Evolutionary conservation across 2,888 invertebrate species (phyloP).

Genomic region (Eretmocerus hayati): DNA sequence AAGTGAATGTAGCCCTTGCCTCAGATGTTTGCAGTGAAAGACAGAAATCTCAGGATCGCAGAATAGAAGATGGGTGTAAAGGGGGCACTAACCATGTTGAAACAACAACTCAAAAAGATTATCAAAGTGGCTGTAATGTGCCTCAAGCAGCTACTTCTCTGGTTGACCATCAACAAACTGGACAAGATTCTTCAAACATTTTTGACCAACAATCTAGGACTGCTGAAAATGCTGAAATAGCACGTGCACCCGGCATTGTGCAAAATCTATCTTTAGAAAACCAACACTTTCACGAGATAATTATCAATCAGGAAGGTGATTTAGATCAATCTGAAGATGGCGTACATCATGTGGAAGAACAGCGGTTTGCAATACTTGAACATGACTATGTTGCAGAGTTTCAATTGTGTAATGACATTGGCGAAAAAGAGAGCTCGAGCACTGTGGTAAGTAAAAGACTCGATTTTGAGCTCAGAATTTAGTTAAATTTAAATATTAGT

Average conservation of each 20-base stretch:
- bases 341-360: conserved; percentile 10
- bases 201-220: neutral
- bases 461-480: too few species aligned
- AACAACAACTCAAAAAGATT: neutral
- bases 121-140: neutral
- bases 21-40: conserved; percentile 30
- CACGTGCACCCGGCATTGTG: too few species aligned
- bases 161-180: neutral
- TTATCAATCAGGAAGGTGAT: too few species aligned
- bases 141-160: neutral
- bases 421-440: too few species aligned
- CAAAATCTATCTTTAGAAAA: conserved; percentile 12
- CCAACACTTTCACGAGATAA: conserved; percentile 13
- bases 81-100: conserved; percentile 1
- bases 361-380: conserved; percentile 17
- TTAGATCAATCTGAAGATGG: conserved; percentile 9
- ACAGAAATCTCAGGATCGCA: too few species aligned
- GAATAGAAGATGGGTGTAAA: conserved; percentile 7
- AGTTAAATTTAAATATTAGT: too few species aligned
- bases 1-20: conserved; percentile 35
- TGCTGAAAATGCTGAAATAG: conserved; percentile 3
- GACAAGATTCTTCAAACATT: conserved; percentile 6
- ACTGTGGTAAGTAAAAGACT: too few species aligned
- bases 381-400: conserved; percentile 20
- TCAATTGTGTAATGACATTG: conserved; percentile 6